phyloP scores from a whole-genome alignment of 2,113 vertebrate species.

The Upupa epops region DNA sequence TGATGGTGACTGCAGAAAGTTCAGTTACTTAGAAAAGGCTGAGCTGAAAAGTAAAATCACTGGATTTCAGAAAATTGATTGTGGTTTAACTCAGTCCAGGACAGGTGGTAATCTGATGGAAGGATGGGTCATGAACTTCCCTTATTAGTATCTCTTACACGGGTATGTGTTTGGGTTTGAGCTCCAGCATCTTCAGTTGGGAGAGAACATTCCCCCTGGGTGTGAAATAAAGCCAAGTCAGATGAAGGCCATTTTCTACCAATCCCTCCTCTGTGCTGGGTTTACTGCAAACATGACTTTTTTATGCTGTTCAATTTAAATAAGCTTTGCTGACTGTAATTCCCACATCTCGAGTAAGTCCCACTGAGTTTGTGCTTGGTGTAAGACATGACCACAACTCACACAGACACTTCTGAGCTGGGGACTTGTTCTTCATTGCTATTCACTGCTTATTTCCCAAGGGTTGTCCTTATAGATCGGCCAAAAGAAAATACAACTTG shows the following conservation, averaged over 20 bases:
- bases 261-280: background rate
- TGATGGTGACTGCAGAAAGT: no score
- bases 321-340: background rate
- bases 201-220: background rate
- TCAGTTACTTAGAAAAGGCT: no score
- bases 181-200: background rate
- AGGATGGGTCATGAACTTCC: background rate
- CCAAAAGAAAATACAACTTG: background rate
- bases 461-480: background rate
- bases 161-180: background rate
- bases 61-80: no score
- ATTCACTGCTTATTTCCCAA: background rate
- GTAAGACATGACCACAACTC: rapidly evolving
- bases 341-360: background rate
- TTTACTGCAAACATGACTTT: background rate
- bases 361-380: background rate
- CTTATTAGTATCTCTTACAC: background rate
- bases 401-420: background rate
- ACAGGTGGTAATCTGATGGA: background rate
- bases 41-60: no score
- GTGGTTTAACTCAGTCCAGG: no score
- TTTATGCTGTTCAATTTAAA: background rate
- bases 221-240: background rate
- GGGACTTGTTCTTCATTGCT: background rate
- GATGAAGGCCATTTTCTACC: background rate